Base-by-base conservation (phyloP, 2,113 vertebrate species). In the Strix aluco region DNA sequence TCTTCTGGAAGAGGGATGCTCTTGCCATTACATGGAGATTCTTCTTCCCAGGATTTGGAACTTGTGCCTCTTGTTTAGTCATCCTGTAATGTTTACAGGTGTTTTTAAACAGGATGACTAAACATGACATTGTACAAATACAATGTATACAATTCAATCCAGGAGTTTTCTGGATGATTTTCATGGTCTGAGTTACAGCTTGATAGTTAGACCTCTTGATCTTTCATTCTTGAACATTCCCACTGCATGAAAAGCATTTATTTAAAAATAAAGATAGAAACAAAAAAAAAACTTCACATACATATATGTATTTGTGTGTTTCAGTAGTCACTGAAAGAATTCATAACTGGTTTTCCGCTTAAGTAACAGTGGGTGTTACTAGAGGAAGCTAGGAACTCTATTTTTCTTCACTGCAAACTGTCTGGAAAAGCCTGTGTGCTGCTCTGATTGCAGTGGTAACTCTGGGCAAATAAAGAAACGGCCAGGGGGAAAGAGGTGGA, bases 361-460 rank as follows among this genome's bases (percentile, higher is more conserved):
- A 51, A 75, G 29, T 82, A 49, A 27, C 61, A 84, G 22, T 0
- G 25, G 12, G 22, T 79, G 29, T 40, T 86, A 21, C 14, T 75
- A 67, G 69, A 82, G 62, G 81, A 88, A 92, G 30, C 49, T 54
- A 52, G 27, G 73, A 89, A 59, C 40, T 90, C 30, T 55, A 0
- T 69, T 86, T 94, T 80, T 82, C 67, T 42, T 88, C 72, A 12
- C 59, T 86, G 58, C 26, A 22, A 34, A 36, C 58, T 82, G 58
- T 67, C 42, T 92, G 91, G 74, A 88, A 82, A 55, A 80, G 89
- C 47, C 65, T 62, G 18, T 25, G 22, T 73, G 58, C 66, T 87
- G 55, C 63, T 95, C 66, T 82, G 91, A 83, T 96, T 58, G 55
- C 59, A 40, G n/a, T 63, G 91, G 55, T 96, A 90, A 88, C 58